Evolutionary conservation across 2,797 vertebrate genomes (phyloP), one percentile per base, ranked within the genome.

Genomic region (Crypturellus tataupa): DNA sequence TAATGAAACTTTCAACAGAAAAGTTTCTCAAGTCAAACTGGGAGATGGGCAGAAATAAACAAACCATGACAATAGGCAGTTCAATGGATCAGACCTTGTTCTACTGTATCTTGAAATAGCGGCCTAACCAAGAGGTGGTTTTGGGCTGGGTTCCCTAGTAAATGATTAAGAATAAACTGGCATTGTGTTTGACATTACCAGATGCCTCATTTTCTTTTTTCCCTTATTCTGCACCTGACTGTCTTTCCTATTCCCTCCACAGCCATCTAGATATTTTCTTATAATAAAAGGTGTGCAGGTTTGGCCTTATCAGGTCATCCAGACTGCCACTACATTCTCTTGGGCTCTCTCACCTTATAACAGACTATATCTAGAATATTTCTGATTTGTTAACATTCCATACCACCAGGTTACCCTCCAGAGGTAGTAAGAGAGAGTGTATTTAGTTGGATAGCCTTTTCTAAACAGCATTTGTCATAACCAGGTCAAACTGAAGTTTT

Each of bases 221-320:
- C 68, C 16, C 13, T 80, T 49, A 25, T 71, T 42, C 42, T 27
- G 31, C 12, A 42, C 42, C 59, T 73, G 51, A 80, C 70, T n/a
- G 49, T 44, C 49, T 53, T 51, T 67, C 20, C 35, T 72, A 2
- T 6, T 81, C 80, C 64, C 51, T 73, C 60, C 37, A 14, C 3
- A 60, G 46, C 15, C 4, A 5, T 9, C 13, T 49, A n/a, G 0
- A 0, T 10, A 44, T 55, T 72, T 58, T 31, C 25, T 51, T 72
- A 16, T 2, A n/a, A 12, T 13, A 73, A 19, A 77, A 71, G 37
- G 6, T 29, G 68, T 46, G 9, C 15, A 11, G 6, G 10, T 68
- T 60, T 7, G n/a, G 10, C 14, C 49, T 64, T 39, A 31, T 5
- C 31, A 37, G 0, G 0, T 75, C 73, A 24, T 49, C 25, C 56